Evolutionary conservation across 2,888 invertebrate genomes (phyloP), one percentile per base, ranked within the genome.

Genomic region (Leptopilina syphax): DNA sequence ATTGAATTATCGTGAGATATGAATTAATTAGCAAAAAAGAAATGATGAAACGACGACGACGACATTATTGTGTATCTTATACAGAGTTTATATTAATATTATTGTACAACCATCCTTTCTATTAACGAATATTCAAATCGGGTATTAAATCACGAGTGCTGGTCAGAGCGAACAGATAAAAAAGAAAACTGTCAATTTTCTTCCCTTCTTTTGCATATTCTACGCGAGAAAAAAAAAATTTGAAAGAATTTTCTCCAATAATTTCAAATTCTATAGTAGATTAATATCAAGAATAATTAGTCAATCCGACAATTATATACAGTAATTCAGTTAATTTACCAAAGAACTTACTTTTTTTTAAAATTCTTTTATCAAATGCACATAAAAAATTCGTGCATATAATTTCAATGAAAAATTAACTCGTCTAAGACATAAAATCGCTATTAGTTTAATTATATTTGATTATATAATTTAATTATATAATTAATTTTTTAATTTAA

Each of bases 41-140:
- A 54, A 77, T 76, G 9, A n/a, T 60, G 41, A 76, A 34, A 34
- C 34, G 34, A 76, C 57, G 34, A 79, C 84, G 81, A 86, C 82
- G 86, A 89, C 88, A 90, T 89, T 90, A 91, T 90, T 91, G 89
- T 91, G 89, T 90, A 90, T 90, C 87, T 90, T 90, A 89, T 89
- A 88, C 90, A 90, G 88, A 91, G 90, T 91, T 88, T 90, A 90
- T 90, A 91, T 89, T 89, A 87, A 50, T 90, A 90, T 89, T 88
- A 90, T 88, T 89, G 73, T 85, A 83, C 87, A 88, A 89, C 86
- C 85, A 87, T 88, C 88, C 88, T 34, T 90, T 89, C 86, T 89
- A 88, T 88, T 87, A 87, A 88, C 83, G 86, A 87, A 80, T 79
- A 83, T 27, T 70, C 70, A 73, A 63, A 63, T 54, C 34, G 54